Percentiles rank a stretch among this genome's conserved stretches.
Evolutionary conservation across 2,797 vertebrate species (phyloP).

Genomic region (Molossus alvarezi): DNA sequence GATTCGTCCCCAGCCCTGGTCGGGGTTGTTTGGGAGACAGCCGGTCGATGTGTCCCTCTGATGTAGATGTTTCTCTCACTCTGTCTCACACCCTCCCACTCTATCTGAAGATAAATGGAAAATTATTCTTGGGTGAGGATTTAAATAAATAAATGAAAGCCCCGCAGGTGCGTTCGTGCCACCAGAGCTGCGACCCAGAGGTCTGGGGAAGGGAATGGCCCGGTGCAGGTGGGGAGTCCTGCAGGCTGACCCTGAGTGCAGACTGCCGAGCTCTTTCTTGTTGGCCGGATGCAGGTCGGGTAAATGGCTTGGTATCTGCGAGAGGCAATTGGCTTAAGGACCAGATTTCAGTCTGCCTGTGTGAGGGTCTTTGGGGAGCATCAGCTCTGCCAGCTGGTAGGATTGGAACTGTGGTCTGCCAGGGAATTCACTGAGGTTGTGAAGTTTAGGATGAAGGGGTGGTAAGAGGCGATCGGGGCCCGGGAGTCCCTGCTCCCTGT

Average conservation of each 20-base stretch:
- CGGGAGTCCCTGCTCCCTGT: background rate
- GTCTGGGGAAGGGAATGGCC: background rate
- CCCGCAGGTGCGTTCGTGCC: background rate
- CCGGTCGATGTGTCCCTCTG: too few relatives aligned
- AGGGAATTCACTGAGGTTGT: background rate
- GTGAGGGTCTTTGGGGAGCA: background rate
- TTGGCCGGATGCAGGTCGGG: background rate
- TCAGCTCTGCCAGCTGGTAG: background rate
- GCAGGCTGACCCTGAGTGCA: background rate
- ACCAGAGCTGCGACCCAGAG: background rate
- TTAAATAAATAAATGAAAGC: background rate
- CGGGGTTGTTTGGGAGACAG: too few relatives aligned
- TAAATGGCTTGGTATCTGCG: background rate
- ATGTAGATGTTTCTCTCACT: too few relatives aligned
- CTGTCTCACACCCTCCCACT: too few relatives aligned
- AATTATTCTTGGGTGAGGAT: too few relatives aligned
- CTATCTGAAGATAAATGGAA: too few relatives aligned
- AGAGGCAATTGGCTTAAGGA: background rate
- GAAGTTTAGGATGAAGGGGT: background rate
- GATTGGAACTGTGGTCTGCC: background rate
- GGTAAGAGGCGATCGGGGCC: background rate
- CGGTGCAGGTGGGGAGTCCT: fast-evolving
- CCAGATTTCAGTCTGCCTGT: background rate
- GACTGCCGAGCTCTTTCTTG: fast-evolving
- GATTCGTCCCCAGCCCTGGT: too few relatives aligned